Evolutionary conservation across 2,113 vertebrate species (phyloP).

Genomic region (Castor canadensis): DNA sequence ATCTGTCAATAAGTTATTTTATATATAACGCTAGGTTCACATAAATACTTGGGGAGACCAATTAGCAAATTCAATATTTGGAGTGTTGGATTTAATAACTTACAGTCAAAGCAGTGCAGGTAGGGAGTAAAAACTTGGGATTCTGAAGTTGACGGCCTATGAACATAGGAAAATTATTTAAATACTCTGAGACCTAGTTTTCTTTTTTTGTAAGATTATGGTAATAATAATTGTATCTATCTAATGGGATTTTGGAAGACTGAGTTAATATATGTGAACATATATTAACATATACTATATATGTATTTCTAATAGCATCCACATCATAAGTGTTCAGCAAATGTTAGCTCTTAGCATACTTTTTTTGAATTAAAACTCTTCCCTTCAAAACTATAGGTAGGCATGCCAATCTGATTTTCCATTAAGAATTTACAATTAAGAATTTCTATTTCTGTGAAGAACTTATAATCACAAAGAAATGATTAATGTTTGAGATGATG

Average conservation of each 20-base stretch:
- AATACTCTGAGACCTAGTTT: not conserved
- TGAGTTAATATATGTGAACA: not conserved
- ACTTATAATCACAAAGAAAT: constrained; percentile 1
- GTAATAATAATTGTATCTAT: not conserved
- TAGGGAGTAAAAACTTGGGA: not conserved
- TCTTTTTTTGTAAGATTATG: not conserved
- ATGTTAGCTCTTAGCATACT: not conserved
- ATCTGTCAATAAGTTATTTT: constrained; percentile 1
- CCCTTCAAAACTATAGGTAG: not conserved
- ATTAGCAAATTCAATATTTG: constrained; percentile 11
- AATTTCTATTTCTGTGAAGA: constrained; percentile 28
- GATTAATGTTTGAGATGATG: not conserved
- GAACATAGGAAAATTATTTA: not conserved
- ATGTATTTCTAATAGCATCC: not conserved
- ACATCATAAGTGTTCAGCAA: not conserved
- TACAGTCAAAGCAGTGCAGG: not conserved
- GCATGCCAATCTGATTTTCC: not conserved
- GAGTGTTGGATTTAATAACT: constrained; percentile 42
- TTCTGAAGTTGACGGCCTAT: not conserved
- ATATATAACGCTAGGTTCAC: not conserved
- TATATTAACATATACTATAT: not conserved
- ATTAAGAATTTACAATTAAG: constrained; percentile 25
- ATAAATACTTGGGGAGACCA: constrained; percentile 1
- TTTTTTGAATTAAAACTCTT: not conserved
- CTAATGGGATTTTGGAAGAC: constrained; percentile 9